A percentile compares a stretch with the other conserved stretches of the same genome.
phyloP scores from a whole-genome alignment of 2,888 invertebrate species.

The Acrobeloides nanus region DNA sequence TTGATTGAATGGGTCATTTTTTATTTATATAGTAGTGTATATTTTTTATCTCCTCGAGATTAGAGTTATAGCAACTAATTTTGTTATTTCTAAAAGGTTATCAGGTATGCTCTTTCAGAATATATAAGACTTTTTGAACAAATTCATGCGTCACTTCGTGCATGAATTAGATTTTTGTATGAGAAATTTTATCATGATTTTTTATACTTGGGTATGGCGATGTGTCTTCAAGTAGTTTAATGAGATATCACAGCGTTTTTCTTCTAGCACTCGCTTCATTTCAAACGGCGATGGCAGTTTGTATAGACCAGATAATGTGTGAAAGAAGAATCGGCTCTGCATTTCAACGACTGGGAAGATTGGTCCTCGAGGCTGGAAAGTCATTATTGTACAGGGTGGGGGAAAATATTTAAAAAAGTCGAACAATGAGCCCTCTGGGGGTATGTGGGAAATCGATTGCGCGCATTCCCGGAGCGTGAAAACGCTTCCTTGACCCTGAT shows the following conservation, averaged over 20 bases:
- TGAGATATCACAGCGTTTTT: constrained; percentile 20
- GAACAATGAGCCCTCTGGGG: not conserved
- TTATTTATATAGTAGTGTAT: no score
- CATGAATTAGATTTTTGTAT: constrained; percentile 1
- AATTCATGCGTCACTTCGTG: no score
- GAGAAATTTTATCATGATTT: constrained; percentile 1
- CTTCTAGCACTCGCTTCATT: constrained; percentile 25
- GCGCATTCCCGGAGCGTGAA: no score
- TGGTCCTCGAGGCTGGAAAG: constrained; percentile 16
- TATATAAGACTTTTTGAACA: no score
- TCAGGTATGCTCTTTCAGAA: no score
- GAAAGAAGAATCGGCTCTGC: constrained; percentile 27
- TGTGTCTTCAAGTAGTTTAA: constrained; percentile 27
- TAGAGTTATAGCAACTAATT: no score
- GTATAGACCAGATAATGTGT: constrained; percentile 13
- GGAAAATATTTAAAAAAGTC: not conserved
- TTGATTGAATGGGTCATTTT: no score
- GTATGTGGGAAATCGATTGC: no score
- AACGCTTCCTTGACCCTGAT: no score
- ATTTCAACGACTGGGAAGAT: constrained; percentile 20
- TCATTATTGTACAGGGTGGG: no score
- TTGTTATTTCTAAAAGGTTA: no score
- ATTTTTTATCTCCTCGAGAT: no score
- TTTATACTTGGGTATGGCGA: constrained; percentile 32
- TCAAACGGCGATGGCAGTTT: constrained; percentile 20